phyloP scores from a whole-genome alignment of 2,797 vertebrate species.

The Sebastolobus alascanus region DNA sequence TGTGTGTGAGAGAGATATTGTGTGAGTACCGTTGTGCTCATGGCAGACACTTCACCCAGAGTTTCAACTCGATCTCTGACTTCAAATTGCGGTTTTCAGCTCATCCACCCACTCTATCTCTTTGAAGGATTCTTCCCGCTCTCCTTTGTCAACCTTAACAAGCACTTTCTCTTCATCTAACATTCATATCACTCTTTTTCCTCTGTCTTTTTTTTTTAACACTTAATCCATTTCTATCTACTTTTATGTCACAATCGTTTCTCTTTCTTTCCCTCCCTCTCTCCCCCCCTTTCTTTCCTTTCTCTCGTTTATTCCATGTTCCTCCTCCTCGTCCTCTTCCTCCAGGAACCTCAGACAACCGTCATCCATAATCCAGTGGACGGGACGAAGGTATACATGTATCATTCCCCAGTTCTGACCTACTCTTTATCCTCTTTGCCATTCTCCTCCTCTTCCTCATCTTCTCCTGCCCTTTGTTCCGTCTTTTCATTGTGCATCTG shows the following conservation, averaged over 20 bases:
- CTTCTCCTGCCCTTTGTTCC: constrained; percentile 55
- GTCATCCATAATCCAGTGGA: constrained; percentile 98
- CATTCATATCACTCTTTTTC: constrained; percentile 86
- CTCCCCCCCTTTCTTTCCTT: constrained; percentile 23
- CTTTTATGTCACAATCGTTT: constrained; percentile 58
- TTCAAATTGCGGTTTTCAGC: constrained; percentile 67
- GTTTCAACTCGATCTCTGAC: constrained; percentile 31
- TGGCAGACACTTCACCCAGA: constrained; percentile 29
- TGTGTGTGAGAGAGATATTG: background rate
- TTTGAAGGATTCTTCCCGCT: constrained; percentile 13
- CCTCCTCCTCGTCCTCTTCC: constrained; percentile 65
- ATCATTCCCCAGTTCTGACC: constrained; percentile 47
- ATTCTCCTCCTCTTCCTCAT: constrained; percentile 59
- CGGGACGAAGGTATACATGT: constrained; percentile 91
- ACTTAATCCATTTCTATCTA: constrained; percentile 40
- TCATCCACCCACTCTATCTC: constrained; percentile 65
- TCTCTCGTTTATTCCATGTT: constrained; percentile 53
- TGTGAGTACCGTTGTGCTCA: constrained; percentile 19
- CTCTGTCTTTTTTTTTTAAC: constrained; percentile 17
- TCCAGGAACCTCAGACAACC: constrained; percentile 95
- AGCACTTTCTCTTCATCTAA: constrained; percentile 79
- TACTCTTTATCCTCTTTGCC: constrained; percentile 47
- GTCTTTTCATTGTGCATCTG: constrained; percentile 59
- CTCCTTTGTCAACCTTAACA: constrained; percentile 66
- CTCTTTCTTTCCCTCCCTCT: constrained; percentile 39